Conservation (phyloP, 2,797 vertebrate genomes). For the Sternotherus odoratus region DNA sequence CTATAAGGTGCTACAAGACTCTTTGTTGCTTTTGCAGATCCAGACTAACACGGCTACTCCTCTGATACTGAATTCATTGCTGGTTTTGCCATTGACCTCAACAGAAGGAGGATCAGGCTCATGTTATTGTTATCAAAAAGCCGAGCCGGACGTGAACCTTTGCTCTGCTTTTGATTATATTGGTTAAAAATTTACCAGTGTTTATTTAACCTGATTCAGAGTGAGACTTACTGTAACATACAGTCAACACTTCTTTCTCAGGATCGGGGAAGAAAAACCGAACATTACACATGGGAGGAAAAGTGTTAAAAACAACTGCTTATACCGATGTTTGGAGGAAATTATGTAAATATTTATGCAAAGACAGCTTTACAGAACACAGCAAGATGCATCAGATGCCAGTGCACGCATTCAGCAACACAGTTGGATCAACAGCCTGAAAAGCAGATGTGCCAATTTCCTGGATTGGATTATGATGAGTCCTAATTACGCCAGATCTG, state of each 20-base stretch:
- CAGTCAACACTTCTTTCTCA: conserved; percentile 19
- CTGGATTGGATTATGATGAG: conserved; percentile 82
- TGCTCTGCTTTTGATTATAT: not conserved
- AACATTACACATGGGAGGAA: conserved; percentile 57
- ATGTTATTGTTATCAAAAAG: rapidly evolving
- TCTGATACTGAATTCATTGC: rapidly evolving
- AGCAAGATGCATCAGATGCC: conserved; percentile 66
- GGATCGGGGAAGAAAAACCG: conserved; percentile 16
- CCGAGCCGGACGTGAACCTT: not conserved
- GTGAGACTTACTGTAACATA: not conserved
- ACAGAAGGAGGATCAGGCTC: not conserved
- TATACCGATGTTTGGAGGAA: conserved; percentile 59
- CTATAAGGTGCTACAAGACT: too few relatives aligned
- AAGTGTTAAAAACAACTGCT: conserved; percentile 69
- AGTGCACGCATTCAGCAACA: conserved; percentile 59
- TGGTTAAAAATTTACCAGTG: not conserved
- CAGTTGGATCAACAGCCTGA: conserved; percentile 73
- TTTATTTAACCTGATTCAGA: not conserved
- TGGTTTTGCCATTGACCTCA: not conserved
- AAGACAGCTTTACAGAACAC: conserved; percentile 73
- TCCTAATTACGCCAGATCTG: conserved; percentile 81
- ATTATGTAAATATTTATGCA: conserved; percentile 75
- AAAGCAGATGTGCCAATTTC: conserved; percentile 87
- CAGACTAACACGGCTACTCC: too few relatives aligned
- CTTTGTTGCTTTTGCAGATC: too few relatives aligned